A percentile compares a stretch with the other conserved stretches of the same genome.
Evolutionary conservation across 2,888 invertebrate species (phyloP).

Genomic region (Macrophya alboannulata): DNA sequence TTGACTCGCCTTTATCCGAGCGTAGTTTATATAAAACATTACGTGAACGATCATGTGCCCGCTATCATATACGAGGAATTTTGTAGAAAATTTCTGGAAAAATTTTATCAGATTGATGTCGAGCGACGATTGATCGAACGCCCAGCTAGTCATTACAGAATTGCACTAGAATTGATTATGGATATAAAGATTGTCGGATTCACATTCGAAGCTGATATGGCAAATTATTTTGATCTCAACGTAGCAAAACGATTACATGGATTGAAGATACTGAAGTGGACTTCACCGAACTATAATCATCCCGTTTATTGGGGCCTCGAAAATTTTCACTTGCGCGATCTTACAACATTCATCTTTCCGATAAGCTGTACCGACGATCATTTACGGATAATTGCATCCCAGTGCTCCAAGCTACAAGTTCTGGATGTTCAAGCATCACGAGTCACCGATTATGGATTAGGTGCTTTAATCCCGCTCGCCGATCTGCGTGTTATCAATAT

Average conservation of each 20-base stretch:
- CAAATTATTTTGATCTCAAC: neutral
- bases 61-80: neutral
- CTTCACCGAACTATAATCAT: neutral
- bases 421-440: neutral
- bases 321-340: neutral
- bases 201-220: neutral
- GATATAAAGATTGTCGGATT: conserved; percentile 7
- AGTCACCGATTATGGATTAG: neutral
- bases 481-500: neutral
- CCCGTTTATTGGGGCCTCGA: neutral
- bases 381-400: neutral
- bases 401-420: neutral
- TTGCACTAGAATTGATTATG: neutral
- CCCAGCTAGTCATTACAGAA: neutral
- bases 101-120: neutral
- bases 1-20: neutral
- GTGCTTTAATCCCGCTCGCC: neutral
- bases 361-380: conserved; percentile 7
- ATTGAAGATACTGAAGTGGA: conserved; percentile 12
- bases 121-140: neutral
- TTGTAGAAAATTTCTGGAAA: neutral
- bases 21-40: neutral
- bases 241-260: neutral
- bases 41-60: neutral
- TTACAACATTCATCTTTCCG: neutral